These are phyloP conservation scores for Oreochromis tanganicae DNA, from an alignment of 2,113 vertebrate species.

Conservation along the genomic window DNA sequence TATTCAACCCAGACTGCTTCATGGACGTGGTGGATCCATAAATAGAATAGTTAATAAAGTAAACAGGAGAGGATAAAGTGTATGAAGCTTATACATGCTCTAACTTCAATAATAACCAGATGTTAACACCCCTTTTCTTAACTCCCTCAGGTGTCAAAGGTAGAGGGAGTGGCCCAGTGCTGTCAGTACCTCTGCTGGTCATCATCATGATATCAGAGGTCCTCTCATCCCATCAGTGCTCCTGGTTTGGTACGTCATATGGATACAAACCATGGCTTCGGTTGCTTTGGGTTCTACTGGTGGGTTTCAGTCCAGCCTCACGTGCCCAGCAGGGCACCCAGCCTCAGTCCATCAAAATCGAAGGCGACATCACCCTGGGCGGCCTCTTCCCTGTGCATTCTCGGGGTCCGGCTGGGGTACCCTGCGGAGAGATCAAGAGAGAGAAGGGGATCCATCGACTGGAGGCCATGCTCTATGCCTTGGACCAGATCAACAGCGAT, in stretches of 20 bases:
- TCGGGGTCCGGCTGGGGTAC: conserved; percentile 76
- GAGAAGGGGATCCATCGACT: conserved; percentile 89
- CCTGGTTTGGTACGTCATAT: neutral
- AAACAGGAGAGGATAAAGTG: neutral
- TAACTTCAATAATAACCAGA: neutral
- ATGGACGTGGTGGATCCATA: neutral
- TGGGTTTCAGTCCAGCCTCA: conserved; percentile 3
- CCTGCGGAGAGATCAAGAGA: conserved; percentile 83
- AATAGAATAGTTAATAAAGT: neutral
- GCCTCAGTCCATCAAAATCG: conserved; percentile 82
- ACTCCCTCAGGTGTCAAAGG: conserved; percentile 37
- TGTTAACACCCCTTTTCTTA: neutral
- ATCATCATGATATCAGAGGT: conserved; percentile 59
- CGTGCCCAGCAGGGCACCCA: conserved; percentile 59
- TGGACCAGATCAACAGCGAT: conserved; percentile 88
- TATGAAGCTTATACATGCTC: neutral
- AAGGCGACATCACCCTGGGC: conserved; percentile 84
- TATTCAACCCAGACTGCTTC: neutral
- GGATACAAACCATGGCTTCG: conserved; percentile 11
- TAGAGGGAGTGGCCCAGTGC: conserved; percentile 63
- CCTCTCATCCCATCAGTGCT: conserved; percentile 7
- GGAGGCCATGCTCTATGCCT: conserved; percentile 89
- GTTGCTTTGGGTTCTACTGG: conserved; percentile 51
- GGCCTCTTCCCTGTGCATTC: conserved; percentile 87
- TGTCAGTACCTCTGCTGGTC: conserved; percentile 50